Percentiles rank a stretch among this genome's conserved stretches.
Evolutionary conservation across 2,888 invertebrate species (phyloP).

Genomic region (Cantharis lateralis): DNA sequence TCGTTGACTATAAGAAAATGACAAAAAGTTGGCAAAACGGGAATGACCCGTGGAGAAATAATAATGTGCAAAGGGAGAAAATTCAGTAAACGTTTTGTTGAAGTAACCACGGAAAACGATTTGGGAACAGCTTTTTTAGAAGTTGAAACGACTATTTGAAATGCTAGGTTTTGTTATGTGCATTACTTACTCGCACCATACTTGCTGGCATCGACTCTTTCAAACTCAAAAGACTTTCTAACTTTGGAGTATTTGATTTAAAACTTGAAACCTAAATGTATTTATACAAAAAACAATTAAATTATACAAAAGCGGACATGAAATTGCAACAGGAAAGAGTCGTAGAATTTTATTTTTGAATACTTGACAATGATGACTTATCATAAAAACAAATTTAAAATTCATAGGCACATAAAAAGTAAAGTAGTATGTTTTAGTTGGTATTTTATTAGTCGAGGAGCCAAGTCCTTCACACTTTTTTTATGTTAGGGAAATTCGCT

Average conservation of each 20-base stretch:
- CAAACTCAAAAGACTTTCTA: slow-evolving; percentile 3
- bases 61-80: slow-evolving; percentile 24
- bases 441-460: slow-evolving; percentile 28
- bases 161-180: slow-evolving; percentile 17
- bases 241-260: background rate
- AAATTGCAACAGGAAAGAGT: background rate
- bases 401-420: slow-evolving; percentile 29
- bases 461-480: slow-evolving; percentile 26
- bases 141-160: slow-evolving; percentile 26
- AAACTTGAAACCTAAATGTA: background rate
- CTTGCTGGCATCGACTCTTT: slow-evolving; percentile 4
- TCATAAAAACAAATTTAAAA: slow-evolving; percentile 29
- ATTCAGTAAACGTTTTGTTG: slow-evolving; percentile 24
- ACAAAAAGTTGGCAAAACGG: slow-evolving; percentile 14
- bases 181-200: background rate
- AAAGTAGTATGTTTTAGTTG: slow-evolving; percentile 28
- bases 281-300: background rate
- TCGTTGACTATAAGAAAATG: slow-evolving; percentile 15
- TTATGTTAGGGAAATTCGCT: slow-evolving; percentile 29
- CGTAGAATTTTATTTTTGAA: slow-evolving; percentile 14
- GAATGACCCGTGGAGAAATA: slow-evolving; percentile 28
- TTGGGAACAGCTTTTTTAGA: slow-evolving; percentile 24
- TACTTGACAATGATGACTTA: slow-evolving; percentile 19
- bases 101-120: slow-evolving; percentile 22
- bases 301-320: background rate